Evolutionary conservation across 2,113 vertebrate species (phyloP).

Genomic region (Manacus vitellinus): DNA sequence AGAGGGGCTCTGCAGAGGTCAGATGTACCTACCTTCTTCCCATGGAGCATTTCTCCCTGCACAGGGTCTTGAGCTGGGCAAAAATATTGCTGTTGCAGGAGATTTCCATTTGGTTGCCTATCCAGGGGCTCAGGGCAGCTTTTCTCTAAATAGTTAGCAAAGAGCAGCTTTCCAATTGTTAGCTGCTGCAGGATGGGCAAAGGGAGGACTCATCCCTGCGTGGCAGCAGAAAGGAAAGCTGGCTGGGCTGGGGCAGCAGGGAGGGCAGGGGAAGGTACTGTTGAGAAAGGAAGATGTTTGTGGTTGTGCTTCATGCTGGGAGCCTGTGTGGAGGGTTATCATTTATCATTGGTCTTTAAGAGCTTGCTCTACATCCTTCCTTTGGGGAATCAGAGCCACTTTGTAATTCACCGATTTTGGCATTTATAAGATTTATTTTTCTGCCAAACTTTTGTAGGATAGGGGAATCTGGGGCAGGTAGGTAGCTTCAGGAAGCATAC

Average conservation of each 20-base stretch:
- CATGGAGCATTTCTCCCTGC: neutral
- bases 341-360: neutral
- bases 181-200: neutral
- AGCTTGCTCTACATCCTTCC: neutral
- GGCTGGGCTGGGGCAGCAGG: neutral
- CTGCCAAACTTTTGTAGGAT: neutral
- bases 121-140: fast-evolving
- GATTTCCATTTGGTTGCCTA: neutral
- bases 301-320: neutral
- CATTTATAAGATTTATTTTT: neutral
- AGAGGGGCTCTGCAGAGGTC: neutral
- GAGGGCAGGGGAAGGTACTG: neutral
- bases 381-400: neutral
- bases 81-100: neutral
- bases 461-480: neutral
- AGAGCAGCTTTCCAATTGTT: neutral
- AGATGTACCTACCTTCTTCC: neutral
- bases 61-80: neutral
- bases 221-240: neutral
- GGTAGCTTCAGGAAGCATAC: neutral
- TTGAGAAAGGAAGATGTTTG: neutral
- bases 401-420: neutral
- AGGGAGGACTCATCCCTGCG: fast-evolving
- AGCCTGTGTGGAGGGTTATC: fast-evolving
- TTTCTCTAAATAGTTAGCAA: neutral